Evolutionary conservation across 2,797 vertebrate species (phyloP).

Genomic region (Gymnothorax javanicus): DNA sequence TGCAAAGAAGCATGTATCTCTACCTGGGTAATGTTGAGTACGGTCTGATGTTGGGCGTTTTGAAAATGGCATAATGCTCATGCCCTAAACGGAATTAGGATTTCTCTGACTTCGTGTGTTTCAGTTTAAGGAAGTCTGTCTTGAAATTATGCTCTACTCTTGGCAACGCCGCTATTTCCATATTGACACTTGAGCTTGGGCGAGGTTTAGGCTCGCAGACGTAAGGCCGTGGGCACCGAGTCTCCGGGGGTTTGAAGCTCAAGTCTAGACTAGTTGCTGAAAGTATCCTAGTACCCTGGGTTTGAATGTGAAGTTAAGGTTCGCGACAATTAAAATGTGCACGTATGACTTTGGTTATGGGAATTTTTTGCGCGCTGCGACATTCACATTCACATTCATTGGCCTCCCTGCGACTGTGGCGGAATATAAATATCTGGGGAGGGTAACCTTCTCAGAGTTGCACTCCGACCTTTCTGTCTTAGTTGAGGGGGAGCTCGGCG

Average conservation of each 20-base stretch:
- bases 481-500: slow-evolving; percentile 9
- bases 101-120: not conserved
- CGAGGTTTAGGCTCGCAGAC: not conserved
- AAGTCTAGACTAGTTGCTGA: slow-evolving; percentile 33
- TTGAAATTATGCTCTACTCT: slow-evolving; percentile 21
- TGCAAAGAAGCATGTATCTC: not conserved
- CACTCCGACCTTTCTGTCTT: slow-evolving; percentile 70
- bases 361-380: slow-evolving; percentile 22
- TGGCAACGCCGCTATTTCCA: not conserved
- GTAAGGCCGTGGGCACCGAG: not conserved
- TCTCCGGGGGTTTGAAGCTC: slow-evolving; percentile 40
- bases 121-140: not conserved
- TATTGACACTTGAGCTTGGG: slow-evolving; percentile 1
- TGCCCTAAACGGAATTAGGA: not conserved
- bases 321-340: not conserved
- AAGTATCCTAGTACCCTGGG: not conserved
- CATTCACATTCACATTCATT: slow-evolving; percentile 11
- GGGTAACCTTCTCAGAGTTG: slow-evolving; percentile 65
- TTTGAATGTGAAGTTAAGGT: not conserved
- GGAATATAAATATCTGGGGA: slow-evolving; percentile 59
- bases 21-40: not conserved
- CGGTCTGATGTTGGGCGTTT: not conserved
- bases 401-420: slow-evolving; percentile 52
- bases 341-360: not conserved
- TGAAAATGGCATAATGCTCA: not conserved